phyloP scores from a whole-genome alignment of 2,113 vertebrate species.

The Camelus dromedarius region DNA sequence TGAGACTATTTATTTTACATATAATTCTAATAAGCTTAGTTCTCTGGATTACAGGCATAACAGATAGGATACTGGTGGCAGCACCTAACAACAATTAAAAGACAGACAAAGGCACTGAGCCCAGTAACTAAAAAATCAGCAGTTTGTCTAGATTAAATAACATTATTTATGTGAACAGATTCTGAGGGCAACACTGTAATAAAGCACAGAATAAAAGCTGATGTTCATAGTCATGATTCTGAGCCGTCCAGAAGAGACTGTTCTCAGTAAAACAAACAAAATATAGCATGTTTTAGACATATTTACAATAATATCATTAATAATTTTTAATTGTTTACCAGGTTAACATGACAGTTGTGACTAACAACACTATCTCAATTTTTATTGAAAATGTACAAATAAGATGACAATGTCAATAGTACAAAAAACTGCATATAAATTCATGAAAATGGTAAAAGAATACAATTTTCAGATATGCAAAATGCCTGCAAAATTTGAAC shows the following conservation, averaged over 20 bases:
- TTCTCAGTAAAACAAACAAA: neutral
- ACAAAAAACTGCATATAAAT: neutral
- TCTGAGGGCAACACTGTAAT: neutral
- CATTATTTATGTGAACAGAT: neutral
- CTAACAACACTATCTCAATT: conserved; percentile 22
- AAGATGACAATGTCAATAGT: neutral
- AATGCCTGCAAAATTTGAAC: conserved; percentile 1
- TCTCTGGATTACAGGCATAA: neutral
- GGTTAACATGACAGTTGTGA: neutral
- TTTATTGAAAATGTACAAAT: conserved; percentile 18
- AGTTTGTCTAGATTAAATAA: neutral
- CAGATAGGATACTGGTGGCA: neutral
- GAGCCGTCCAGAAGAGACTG: neutral
- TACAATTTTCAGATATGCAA: neutral
- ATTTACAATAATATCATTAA: conserved; percentile 43
- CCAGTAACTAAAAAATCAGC: neutral
- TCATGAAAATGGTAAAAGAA: conserved; percentile 14
- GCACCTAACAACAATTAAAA: neutral
- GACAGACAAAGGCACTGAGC: neutral
- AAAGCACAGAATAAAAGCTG: neutral
- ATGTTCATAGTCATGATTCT: neutral
- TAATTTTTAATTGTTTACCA: neutral
- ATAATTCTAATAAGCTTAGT: neutral
- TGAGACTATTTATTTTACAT: conserved; percentile 30
- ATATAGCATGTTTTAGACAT: neutral